Conservation (phyloP, 1,140 invertebrate species). For the Diploscapter pachys region DNA sequence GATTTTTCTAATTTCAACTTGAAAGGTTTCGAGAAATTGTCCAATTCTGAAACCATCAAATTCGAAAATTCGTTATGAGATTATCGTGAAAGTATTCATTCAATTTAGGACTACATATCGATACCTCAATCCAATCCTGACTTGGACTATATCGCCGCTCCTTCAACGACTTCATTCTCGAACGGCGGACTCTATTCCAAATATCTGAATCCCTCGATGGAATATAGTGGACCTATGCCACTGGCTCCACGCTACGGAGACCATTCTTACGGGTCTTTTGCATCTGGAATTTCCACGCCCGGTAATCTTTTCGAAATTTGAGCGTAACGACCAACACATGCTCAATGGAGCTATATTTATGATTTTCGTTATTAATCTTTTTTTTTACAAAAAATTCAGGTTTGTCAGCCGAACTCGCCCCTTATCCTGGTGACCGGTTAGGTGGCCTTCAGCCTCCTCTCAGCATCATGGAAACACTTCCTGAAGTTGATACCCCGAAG, state of each 20-base stretch:
- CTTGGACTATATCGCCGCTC: conserved; percentile 44
- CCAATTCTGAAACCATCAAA: no score
- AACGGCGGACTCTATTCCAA: conserved; percentile 26
- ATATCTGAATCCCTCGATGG: conserved; percentile 32
- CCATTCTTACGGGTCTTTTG: conserved; percentile 40
- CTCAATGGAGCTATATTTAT: no score
- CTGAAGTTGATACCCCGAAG: conserved; percentile 47
- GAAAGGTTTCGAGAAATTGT: no score
- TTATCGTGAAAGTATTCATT: background rate
- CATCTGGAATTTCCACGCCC: conserved; percentile 32
- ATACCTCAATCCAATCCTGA: conserved; percentile 52
- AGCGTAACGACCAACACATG: no score
- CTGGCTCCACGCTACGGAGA: conserved; percentile 1
- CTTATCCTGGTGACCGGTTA: no score
- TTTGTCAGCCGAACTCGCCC: no score
- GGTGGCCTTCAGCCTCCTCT: no score
- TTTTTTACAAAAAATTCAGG: no score
- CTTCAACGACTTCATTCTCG: conserved; percentile 12
- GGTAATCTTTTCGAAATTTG: conserved; percentile 8
- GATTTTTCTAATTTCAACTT: no score
- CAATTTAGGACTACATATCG: conserved; percentile 48
- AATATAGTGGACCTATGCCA: conserved; percentile 18
- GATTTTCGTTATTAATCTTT: no score
- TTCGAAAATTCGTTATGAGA: background rate
- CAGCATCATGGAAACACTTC: conserved; percentile 45